Evolutionary conservation across 2,113 vertebrate genomes (phyloP), one percentile per base, ranked within the genome.

Genomic region (Phylloscopus whistleri): DNA sequence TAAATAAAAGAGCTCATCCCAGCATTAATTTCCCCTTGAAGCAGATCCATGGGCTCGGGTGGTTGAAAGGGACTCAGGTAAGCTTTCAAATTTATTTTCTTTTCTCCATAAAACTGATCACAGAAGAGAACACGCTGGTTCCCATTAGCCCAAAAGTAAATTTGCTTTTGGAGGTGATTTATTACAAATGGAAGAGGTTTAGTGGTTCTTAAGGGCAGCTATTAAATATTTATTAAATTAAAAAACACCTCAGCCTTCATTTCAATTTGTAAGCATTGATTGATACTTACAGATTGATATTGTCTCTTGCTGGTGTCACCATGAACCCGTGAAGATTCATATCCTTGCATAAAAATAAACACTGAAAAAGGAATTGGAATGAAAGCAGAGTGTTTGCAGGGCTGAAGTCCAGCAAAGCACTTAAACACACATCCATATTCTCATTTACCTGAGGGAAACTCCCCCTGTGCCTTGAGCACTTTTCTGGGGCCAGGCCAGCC

Each of bases 401-500:
- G 82, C 90, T 91, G 70, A 7, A 21, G 44, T 88, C 92, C 95
- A 97, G 59, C 58, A 90, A 16, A 95, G 75, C 72, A 94, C 75
- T 96, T 37, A 56, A 46, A 62, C 27, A 49, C 27, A 15, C 18
- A 22, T 3, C 43, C 17, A 35, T 8, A 41, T 26, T 46, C 75
- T 59, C 72, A 55, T 30, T 74, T 66, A 77, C 23, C 77, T 67
- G 55, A 22, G 9, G 78, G 64, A 20, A 85, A 3, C 31, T 58
- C 10, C 26, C 26, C 16, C 37, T 37, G 33, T 4, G 53, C 69
- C 74, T 10, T 21, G 13, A 88, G 78, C 78, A 0, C 73, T 94
- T 66, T 64, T 53, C 79, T 92, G 76, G 88, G 81, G 44, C 19
- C 93, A 41, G 41, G 41, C 41, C 41, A 81, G 52, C 51, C 33